phyloP scores from a whole-genome alignment of 2,797 vertebrate genomes.

The Prunella strophiata region DNA sequence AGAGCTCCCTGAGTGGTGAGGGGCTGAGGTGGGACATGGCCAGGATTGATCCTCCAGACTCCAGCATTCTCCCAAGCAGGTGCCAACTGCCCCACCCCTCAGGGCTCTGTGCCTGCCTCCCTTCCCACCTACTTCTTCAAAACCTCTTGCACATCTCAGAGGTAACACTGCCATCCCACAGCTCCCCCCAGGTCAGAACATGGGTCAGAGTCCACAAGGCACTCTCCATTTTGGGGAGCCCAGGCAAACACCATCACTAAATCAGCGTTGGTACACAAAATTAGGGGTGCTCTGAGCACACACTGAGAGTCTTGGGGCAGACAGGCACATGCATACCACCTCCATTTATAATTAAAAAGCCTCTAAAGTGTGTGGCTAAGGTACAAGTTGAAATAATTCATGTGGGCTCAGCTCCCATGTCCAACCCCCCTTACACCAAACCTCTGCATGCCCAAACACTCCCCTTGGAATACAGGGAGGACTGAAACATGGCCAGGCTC shows the following conservation, averaged over 20 bases:
- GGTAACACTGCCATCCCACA: background rate
- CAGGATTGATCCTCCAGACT: background rate
- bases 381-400: background rate
- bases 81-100: background rate
- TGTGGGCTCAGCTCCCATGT: background rate
- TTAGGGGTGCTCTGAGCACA: background rate
- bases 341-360: background rate
- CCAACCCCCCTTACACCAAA: fast-evolving
- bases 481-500: background rate
- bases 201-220: fast-evolving
- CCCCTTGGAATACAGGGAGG: background rate
- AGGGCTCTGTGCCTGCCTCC: background rate
- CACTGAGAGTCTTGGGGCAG: fast-evolving
- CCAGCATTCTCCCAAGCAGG: background rate
- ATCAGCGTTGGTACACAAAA: background rate
- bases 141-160: background rate
- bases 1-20: background rate
- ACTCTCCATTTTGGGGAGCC: background rate
- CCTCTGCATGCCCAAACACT: background rate
- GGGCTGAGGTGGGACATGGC: background rate
- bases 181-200: background rate
- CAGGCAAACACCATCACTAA: background rate
- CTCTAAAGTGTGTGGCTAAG: background rate
- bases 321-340: fast-evolving
- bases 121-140: background rate